Evolutionary conservation across 2,888 invertebrate species (phyloP).

Genomic region (Phlogophora meticulosa): DNA sequence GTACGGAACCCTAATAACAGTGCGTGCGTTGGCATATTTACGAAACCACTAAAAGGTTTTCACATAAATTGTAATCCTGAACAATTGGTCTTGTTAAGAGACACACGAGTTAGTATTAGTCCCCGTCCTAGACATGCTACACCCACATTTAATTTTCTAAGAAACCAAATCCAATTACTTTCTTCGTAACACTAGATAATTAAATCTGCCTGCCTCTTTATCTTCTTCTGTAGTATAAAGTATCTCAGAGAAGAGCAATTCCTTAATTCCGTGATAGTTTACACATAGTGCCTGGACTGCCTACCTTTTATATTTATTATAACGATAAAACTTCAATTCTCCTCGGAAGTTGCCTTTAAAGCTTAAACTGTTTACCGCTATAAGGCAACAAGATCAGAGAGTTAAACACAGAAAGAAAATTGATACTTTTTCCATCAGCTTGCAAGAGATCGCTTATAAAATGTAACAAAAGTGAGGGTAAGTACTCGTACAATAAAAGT

Average conservation of each 20-base stretch:
- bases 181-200: slow-evolving; percentile 46
- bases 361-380: slow-evolving; percentile 53
- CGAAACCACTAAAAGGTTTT: slow-evolving; percentile 11
- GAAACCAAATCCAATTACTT: slow-evolving; percentile 63
- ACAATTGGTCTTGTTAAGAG: slow-evolving; percentile 22
- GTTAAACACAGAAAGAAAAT: slow-evolving; percentile 48
- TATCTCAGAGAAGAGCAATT: slow-evolving; percentile 20
- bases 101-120: slow-evolving; percentile 24
- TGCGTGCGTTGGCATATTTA: slow-evolving; percentile 3
- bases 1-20: no score
- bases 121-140: slow-evolving; percentile 23
- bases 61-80: slow-evolving; percentile 27
- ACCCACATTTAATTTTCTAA: slow-evolving; percentile 52
- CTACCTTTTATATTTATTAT: slow-evolving; percentile 44
- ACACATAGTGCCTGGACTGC: slow-evolving; percentile 18
- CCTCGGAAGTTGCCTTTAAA: slow-evolving; percentile 26
- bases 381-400: slow-evolving; percentile 50
- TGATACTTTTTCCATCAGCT: slow-evolving; percentile 47
- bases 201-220: slow-evolving; percentile 38
- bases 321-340: slow-evolving; percentile 50
- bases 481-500: slow-evolving; percentile 59
- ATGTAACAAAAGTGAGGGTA: slow-evolving; percentile 27
- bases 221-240: slow-evolving; percentile 17
- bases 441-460: slow-evolving; percentile 33
- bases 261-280: slow-evolving; percentile 37